phyloP scores from a whole-genome alignment of 2,888 invertebrate species.

The Hirtodrosophila cameraria region DNA sequence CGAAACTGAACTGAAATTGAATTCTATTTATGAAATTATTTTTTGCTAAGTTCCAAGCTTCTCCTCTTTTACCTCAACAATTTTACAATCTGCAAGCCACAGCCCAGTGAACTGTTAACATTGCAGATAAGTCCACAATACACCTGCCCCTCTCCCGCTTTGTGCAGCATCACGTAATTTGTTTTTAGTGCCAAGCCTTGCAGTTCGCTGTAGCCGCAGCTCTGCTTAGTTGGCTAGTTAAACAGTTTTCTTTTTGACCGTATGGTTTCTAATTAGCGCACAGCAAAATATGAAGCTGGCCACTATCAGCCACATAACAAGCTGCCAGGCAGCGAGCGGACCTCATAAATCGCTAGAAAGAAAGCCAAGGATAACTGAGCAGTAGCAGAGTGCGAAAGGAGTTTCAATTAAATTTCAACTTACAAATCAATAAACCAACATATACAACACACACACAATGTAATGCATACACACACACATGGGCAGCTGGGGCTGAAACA shows the following conservation, averaged over 20 bases:
- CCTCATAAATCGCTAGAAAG: constrained; percentile 53
- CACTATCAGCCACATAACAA: constrained; percentile 36
- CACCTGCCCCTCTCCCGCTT: too few species aligned
- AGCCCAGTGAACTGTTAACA: constrained; percentile 50
- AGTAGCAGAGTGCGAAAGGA: constrained; percentile 3
- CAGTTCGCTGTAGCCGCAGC: constrained; percentile 33
- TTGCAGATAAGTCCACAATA: constrained; percentile 43
- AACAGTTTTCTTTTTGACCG: constrained; percentile 56
- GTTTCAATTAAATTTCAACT: constrained; percentile 78
- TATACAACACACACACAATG: constrained; percentile 75
- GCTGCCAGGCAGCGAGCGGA: constrained; percentile 28
- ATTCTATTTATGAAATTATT: too few species aligned
- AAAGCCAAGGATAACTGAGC: constrained; percentile 24
- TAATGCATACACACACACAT: constrained; percentile 30
- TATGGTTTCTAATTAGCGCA: constrained; percentile 67
- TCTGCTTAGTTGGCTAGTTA: constrained; percentile 35
- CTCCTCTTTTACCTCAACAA: neutral
- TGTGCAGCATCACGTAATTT: constrained; percentile 50
- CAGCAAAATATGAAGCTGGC: constrained; percentile 65
- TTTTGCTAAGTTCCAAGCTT: too few species aligned
- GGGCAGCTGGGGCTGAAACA: constrained; percentile 41
- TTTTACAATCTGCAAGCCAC: neutral
- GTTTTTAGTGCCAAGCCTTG: constrained; percentile 61
- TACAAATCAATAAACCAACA: constrained; percentile 79
- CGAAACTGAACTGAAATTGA: too few species aligned